Conservation (phyloP, 2,113 vertebrate species). For the Paralichthys olivaceus region DNA sequence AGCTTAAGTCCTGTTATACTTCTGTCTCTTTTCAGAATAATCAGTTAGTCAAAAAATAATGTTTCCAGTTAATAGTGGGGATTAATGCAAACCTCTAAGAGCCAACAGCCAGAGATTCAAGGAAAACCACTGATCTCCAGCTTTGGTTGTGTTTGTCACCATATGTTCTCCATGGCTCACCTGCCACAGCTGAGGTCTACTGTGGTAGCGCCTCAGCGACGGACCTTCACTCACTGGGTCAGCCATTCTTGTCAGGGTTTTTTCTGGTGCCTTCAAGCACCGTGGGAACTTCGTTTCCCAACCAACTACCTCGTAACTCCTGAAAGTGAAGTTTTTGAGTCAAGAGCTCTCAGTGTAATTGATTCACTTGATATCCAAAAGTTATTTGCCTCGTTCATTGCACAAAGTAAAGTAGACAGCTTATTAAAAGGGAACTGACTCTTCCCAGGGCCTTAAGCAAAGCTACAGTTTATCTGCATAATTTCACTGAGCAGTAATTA, state of each 20-base stretch:
- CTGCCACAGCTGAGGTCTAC: conserved; percentile 77
- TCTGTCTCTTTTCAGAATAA: not conserved
- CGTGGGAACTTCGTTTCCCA: conserved; percentile 78
- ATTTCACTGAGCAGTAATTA: conserved; percentile 52
- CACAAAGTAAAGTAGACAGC: conserved; percentile 18
- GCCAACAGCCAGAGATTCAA: not conserved
- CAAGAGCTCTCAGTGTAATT: conserved; percentile 6
- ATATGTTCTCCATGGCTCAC: conserved; percentile 54
- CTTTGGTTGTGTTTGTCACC: no score
- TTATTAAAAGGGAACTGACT: conserved; percentile 35
- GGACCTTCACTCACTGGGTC: conserved; percentile 74
- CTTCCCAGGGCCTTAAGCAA: conserved; percentile 30
- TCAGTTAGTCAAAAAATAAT: not conserved
- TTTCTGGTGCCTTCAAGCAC: conserved; percentile 64
- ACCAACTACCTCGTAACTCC: conserved; percentile 77
- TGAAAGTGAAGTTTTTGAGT: conserved; percentile 35
- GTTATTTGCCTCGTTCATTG: conserved; percentile 29
- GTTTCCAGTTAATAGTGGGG: not conserved
- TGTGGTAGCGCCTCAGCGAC: conserved; percentile 71
- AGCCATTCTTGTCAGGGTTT: conserved; percentile 68
- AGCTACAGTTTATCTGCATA: conserved; percentile 30
- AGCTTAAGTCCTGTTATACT: not conserved
- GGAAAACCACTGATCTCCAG: no score
- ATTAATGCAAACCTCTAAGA: not conserved
- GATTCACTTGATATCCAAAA: conserved; percentile 35